Evolutionary conservation across 1,140 invertebrate species (phyloP), one percentile per base, ranked within the genome.

Genomic region (Apis florea): DNA sequence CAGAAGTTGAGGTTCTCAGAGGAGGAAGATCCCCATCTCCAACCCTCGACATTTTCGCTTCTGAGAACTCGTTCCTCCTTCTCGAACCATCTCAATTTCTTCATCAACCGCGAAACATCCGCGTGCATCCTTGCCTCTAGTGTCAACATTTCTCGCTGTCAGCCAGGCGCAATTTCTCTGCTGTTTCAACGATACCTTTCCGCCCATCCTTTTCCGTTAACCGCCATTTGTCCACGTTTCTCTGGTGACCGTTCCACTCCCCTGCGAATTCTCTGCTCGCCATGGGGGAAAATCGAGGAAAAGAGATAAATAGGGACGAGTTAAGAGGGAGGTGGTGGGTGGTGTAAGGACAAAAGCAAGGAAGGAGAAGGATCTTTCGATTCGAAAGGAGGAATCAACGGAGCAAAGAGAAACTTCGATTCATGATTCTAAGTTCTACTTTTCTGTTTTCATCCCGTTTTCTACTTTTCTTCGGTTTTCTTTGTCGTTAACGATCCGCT

Each of bases 291-390:
- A 31, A 21, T 56, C 71, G 72, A 54, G 59, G 51, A 63, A 53
- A 31, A 85, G 54, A 76, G 66, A 81, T 69, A 83, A 71, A 85
- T 31, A 78, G 70, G 56, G 56, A 53, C 51, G 66, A 80, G 76
- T 47, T 54, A 64, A 53, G n/a, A 75, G 21, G n/a, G 47, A 79
- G 47, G 12, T n/a, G n/a, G n/a, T n/a, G 19, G 66, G 51, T 24
- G 67, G 15, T 71, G 19, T 47, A 26, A 54, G 61, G 26, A 67
- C 17, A 79, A 40, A 40, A 21, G 13, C 58, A 53, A 69, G 58
- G 5, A 40, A 59, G 75, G 58, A 63, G 31, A 83, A 70, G 63
- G 26, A 63, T 79, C 56, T 47, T 68, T 11, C 3, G 75, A 15
- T 15, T n/a, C 10, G 54, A 54, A 59, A 59, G 26, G 9, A 61